Evolutionary conservation across 2,797 vertebrate genomes (phyloP).

Genomic region (Aplochiton taeniatus): DNA sequence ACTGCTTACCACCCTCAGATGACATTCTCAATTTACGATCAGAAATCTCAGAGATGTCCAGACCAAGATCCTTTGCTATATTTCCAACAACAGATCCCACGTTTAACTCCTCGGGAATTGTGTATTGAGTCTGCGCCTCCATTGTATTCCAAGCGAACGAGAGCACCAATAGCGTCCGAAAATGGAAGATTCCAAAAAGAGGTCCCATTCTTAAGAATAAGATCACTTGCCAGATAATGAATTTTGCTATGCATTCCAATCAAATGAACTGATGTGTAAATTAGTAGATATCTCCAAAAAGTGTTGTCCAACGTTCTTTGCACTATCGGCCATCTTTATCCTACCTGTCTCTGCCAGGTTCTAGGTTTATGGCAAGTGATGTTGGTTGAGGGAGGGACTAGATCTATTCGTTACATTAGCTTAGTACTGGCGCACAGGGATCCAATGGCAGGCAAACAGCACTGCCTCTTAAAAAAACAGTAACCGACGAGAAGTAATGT

Average conservation of each 20-base stretch:
- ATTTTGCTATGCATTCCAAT: no score
- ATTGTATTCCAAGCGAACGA: slow-evolving; percentile 45
- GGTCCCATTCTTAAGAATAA: no score
- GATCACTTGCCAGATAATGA: no score
- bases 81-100: slow-evolving; percentile 76
- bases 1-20: slow-evolving; percentile 70
- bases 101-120: slow-evolving; percentile 75
- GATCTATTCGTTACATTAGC: slow-evolving; percentile 37
- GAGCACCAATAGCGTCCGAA: slow-evolving; percentile 1
- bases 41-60: slow-evolving; percentile 70
- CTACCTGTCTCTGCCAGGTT: no score
- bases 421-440: slow-evolving; percentile 27
- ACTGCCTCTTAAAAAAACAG: slow-evolving; percentile 26
- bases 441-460: neutral
- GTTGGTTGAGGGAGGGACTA: slow-evolving; percentile 32
- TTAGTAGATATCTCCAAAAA: no score
- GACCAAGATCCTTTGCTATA: slow-evolving; percentile 75
- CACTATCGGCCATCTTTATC: no score
- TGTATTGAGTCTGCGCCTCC: slow-evolving; percentile 74
- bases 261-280: no score
- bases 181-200: no score
- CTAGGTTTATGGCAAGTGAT: neutral
- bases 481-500: neutral
- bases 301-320: no score
- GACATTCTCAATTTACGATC: slow-evolving; percentile 74